Conservation (phyloP, 2,113 vertebrate genomes). For the Colinus virginianus region DNA sequence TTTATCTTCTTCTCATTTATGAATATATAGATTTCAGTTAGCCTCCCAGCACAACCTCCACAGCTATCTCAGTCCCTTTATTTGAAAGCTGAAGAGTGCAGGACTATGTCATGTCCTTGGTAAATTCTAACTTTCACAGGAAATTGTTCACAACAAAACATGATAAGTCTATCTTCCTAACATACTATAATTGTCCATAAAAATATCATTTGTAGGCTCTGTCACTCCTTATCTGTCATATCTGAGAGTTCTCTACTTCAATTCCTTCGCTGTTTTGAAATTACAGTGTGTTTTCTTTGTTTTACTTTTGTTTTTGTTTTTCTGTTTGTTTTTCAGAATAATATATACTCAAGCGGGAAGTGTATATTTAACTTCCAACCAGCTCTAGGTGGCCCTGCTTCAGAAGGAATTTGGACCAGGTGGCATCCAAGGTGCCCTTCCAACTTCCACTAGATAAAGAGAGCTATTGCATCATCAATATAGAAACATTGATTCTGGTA, state of each 20-base stretch:
- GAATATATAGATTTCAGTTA: not conserved
- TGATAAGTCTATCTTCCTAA: not conserved
- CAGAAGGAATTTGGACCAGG: not conserved
- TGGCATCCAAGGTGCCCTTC: not conserved
- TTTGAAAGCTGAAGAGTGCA: not conserved
- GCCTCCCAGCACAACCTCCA: not conserved
- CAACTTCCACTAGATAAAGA: not conserved
- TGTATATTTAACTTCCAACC: not conserved
- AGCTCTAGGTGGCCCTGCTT: not conserved
- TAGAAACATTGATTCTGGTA: not conserved
- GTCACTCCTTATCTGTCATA: not conserved
- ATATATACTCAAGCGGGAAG: not conserved
- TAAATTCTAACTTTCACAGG: not conserved
- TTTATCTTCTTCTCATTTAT: not conserved
- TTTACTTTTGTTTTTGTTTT: not conserved
- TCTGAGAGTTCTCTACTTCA: not conserved
- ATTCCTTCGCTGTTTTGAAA: not conserved
- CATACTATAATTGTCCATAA: accelerated
- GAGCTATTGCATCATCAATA: not conserved
- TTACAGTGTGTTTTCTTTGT: accelerated
- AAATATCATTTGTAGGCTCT: not conserved
- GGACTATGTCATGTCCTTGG: not conserved
- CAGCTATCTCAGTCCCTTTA: not conserved
- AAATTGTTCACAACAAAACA: not conserved
- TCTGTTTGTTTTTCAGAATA: not conserved